phyloP scores from a whole-genome alignment of 2,888 invertebrate species.

The Sinotaia quadrata region DNA sequence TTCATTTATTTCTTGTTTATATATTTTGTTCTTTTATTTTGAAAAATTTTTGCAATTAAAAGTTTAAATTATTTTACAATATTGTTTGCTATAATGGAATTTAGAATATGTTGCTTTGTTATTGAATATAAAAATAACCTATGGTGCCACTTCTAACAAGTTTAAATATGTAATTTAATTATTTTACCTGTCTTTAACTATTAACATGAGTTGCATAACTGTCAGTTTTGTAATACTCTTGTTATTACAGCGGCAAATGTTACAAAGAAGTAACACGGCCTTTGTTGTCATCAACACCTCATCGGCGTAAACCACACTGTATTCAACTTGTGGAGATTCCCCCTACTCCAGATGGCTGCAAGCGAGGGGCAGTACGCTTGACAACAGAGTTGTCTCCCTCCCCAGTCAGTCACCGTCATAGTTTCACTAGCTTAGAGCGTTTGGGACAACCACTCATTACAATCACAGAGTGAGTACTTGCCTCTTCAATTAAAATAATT shows the following conservation, averaged over 20 bases:
- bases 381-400: background rate
- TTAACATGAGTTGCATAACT: background rate
- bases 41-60: no score
- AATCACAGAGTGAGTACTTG: slow-evolving; percentile 56
- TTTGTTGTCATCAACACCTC: slow-evolving; percentile 73
- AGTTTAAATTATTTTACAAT: no score
- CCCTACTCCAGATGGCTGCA: slow-evolving; percentile 69
- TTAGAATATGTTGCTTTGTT: no score
- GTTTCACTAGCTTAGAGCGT: background rate
- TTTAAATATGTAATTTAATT: background rate
- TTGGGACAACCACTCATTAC: slow-evolving; percentile 24
- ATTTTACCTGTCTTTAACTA: background rate
- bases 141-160: no score
- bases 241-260: slow-evolving; percentile 79
- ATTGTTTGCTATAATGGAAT: no score
- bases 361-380: slow-evolving; percentile 73
- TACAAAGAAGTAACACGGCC: slow-evolving; percentile 83
- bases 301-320: slow-evolving; percentile 79
- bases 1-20: no score
- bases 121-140: no score
- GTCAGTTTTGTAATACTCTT: background rate
- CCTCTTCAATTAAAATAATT: no score
- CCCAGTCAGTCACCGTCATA: background rate
- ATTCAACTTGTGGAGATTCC: slow-evolving; percentile 89
- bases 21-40: no score